Conservation (phyloP, 2,113 vertebrate species). For the Prionailurus bengalensis region DNA sequence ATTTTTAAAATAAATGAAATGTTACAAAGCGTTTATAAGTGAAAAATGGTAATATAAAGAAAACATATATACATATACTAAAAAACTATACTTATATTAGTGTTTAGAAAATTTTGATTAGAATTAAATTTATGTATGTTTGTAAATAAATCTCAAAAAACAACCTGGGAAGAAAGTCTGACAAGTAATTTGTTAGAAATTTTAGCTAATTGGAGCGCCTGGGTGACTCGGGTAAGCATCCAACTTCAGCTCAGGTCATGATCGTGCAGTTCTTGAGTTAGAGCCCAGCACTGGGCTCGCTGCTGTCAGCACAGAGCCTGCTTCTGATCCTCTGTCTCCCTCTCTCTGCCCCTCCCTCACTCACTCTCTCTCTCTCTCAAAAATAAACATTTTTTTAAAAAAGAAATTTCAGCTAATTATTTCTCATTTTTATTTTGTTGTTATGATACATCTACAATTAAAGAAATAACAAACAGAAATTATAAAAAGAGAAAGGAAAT, state of each 20-base stretch:
- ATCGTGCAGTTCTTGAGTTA: no score
- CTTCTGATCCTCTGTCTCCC: no score
- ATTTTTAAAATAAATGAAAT: neutral
- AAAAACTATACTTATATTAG: neutral
- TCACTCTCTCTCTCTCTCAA: no score
- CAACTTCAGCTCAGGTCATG: no score
- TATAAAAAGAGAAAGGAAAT: neutral
- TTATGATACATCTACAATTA: neutral
- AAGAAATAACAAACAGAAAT: neutral
- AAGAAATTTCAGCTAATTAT: neutral
- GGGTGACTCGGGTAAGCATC: no score
- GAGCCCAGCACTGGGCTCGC: no score
- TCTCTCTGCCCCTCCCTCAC: no score
- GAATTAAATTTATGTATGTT: constrained; percentile 15
- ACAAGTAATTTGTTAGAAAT: neutral
- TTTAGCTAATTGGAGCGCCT: neutral
- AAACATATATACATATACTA: neutral
- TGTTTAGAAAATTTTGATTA: constrained; percentile 7
- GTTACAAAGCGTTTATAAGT: neutral
- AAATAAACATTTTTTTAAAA: no score
- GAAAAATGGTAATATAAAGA: neutral
- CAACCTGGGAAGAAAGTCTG: neutral
- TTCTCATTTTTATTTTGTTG: constrained; percentile 38
- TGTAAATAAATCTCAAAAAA: neutral
- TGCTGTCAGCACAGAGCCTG: no score